Base-by-base conservation (phyloP, 2,888 invertebrate species). In the Acronicta psi region DNA sequence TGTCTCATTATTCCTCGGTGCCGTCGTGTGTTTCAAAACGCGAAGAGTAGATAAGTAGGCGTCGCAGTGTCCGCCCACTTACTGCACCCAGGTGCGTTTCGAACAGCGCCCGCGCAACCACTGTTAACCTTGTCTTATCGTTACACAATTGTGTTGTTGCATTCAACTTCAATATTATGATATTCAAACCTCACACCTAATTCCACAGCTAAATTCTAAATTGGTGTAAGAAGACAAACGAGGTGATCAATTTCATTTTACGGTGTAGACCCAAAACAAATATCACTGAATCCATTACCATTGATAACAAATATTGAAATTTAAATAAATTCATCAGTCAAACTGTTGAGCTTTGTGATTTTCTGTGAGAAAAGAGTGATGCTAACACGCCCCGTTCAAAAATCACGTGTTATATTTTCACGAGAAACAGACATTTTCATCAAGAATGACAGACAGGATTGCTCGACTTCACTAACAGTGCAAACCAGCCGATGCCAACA, bases 401-500 rank as follows among this genome's bases (percentile, higher is more conserved):
- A 59, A 52, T 49, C 42, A 51, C 41, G 41, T 36, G 38, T 55
- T 60, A 53, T 41, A 59, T 55, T 66, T 68, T 58, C 50, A 68
- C 65, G 64, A 75, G 71, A 71, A 61, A 59, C 59, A 72, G 70
- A 77, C 70, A 66, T 75, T 70, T 83, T 64, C 68, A 75, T 76
- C 55, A 72, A 62, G 77, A 68, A 66, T 75, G 83, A 78, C 80
- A 79, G 83, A 78, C 77, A 80, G 62, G 75, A 73, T 69, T 64
- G 64, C 71, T 63, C 61, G 57, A 59, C 65, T 75, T 65, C 59
- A 73, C 65, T 71, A 76, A 79, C 77, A 77, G 77, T 81, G 83
- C 83, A 82, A 80, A 80, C 80, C 69, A 73, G 79, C 73, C 79
- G 90, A 82, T 91, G 93, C 93, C 93, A 93, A 92, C 91, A 79